phyloP scores from a whole-genome alignment of 2,797 vertebrate genomes.

The Xiphorhynchus erythropygius region DNA sequence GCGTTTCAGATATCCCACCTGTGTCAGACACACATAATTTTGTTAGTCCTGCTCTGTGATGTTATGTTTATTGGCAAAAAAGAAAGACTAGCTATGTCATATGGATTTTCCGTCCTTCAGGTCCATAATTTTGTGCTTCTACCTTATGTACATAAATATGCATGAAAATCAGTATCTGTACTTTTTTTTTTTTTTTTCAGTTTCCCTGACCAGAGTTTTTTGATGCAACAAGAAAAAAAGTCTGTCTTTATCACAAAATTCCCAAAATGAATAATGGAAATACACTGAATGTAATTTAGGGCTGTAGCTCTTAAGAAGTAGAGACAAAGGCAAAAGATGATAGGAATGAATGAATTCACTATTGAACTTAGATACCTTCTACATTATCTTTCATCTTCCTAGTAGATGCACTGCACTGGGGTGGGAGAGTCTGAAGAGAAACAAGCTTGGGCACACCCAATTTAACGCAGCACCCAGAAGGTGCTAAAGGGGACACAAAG shows the following conservation, averaged over 20 bases:
- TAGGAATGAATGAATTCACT: neutral
- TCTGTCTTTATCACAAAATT: neutral
- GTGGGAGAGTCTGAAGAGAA: neutral
- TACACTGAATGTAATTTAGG: neutral
- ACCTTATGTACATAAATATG: rapidly evolving
- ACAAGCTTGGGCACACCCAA: neutral
- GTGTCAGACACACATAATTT: neutral
- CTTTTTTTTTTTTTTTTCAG: neutral
- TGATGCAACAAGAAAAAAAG: neutral
- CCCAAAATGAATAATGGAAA: neutral
- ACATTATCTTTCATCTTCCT: neutral
- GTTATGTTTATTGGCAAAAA: neutral
- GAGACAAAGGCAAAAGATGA: neutral
- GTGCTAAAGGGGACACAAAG: neutral
- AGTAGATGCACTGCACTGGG: neutral
- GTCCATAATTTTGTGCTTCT: neutral
- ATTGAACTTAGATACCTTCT: neutral
- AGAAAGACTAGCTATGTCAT: neutral
- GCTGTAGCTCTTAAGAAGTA: neutral
- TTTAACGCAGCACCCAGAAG: neutral
- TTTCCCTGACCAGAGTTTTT: neutral
- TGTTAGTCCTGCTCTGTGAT: neutral
- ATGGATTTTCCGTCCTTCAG: neutral
- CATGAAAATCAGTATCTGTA: neutral
- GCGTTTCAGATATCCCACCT: neutral